Conservation (phyloP, 2,888 invertebrate species). For the Encarsia formosa region DNA sequence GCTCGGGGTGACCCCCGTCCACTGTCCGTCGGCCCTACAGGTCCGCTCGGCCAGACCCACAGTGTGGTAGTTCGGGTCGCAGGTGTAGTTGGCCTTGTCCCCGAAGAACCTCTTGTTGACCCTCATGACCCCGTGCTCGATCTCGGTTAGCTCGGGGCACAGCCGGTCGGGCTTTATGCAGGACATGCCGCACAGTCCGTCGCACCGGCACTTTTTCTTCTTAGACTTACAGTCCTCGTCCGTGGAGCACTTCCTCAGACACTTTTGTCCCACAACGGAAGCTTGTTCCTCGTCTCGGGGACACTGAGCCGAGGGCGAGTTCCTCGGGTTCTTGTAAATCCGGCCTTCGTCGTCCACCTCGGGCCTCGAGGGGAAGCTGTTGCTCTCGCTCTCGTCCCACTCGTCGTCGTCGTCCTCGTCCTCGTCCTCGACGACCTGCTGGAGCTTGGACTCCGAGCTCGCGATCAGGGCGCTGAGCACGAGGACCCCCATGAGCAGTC, state of each 20-base stretch:
- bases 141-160: conserved; percentile 74
- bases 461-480: conserved; percentile 38
- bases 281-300: conserved; percentile 85
- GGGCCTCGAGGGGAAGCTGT: conserved; percentile 43
- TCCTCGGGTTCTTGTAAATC: conserved; percentile 83
- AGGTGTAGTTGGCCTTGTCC: conserved; percentile 78
- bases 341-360: conserved; percentile 76
- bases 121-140: conserved; percentile 73
- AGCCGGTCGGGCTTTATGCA: conserved; percentile 97
- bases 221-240: conserved; percentile 96
- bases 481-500: conserved; percentile 35
- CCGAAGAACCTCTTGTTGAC: conserved; percentile 77
- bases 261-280: conserved; percentile 76
- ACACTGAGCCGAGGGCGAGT: conserved; percentile 80
- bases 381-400: conserved; percentile 52
- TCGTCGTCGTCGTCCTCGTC: conserved; percentile 56
- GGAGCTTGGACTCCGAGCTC: conserved; percentile 45
- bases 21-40: conserved; percentile 90
- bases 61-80: conserved; percentile 84
- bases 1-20: conserved; percentile 79
- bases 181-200: conserved; percentile 94
- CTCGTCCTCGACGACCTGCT: conserved; percentile 50
- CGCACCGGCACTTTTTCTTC: conserved; percentile 94
- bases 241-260: conserved; percentile 85
- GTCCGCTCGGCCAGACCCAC: conserved; percentile 80